Evolutionary conservation across 2,113 vertebrate genomes (phyloP), one percentile per base, ranked within the genome.

Genomic region (Bombycilla garrulus): DNA sequence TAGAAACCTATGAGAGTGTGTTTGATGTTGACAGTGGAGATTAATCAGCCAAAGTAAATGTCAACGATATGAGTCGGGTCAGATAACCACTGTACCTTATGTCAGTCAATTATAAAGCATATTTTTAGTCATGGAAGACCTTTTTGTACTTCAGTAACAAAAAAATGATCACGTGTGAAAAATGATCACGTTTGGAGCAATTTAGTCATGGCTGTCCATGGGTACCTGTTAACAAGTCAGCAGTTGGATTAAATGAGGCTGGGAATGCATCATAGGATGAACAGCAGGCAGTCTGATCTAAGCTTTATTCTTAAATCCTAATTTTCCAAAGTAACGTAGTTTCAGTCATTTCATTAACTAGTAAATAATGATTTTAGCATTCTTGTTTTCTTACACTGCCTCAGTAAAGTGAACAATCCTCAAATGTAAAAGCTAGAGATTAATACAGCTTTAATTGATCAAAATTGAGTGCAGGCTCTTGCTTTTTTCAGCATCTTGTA

Each of bases 371-470:
- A 64, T 95, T 92, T 93, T 86, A 56, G 50, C 51, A 31, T 92
- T 95, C 56, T 74, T 92, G 66, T 91, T 94, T 95, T 80, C 90
- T 96, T 88, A 83, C 47, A 29, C 20, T 88, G 36, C 48, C 81
- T 51, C 74, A 74, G 54, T 53, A 90, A 81, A 96, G 61, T 83
- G 96, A 95, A 86, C 92, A 81, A 90, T 94, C 83, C 94, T 92
- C 79, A 64, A 86, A 90, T 94, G 64, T 86, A 90, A 94, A 96
- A 95, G 58, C 91, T 90, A 74, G 84, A 73, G 85, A 80, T 95
- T 96, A 83, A 92, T 95, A 90, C 86, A 78, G 80, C 77, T 88
- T 95, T 96, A 96, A 96, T 96, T 96, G 92, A 94, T 93, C 85
- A 86, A 92, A 96, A 96, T 94, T 96, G 76, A 94, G 93, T 84